Base-by-base conservation (phyloP, 2,888 invertebrate genomes). In the Ceraclea dissimilis region DNA sequence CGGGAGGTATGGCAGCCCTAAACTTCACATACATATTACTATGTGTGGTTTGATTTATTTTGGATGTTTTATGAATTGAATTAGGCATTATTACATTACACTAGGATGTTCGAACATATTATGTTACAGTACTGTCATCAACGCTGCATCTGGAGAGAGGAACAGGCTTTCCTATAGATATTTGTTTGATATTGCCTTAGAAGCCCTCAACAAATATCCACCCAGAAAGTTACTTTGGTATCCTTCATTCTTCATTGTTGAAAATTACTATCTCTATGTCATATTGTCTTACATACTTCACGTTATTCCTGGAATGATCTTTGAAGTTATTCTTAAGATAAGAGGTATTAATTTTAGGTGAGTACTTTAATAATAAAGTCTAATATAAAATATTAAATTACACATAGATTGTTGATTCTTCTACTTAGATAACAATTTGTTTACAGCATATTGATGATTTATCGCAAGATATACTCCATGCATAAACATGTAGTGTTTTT, bases 401-500 rank as follows among this genome's bases (percentile, higher is more conserved):
- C n/a, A n/a, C n/a, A n/a, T n/a, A n/a, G n/a, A n/a, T n/a, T n/a
- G n/a, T n/a, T n/a, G n/a, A n/a, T n/a, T n/a, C n/a, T n/a, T n/a
- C n/a, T n/a, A n/a, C n/a, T 39, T n/a, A 13, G 13, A 39, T 39
- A 39, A 39, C 13, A 13, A 39, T 16, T 57, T 53, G 47, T 34
- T 62, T 63, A 34, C 63, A 84, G 83, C 66, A 71, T 83, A 65
- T 69, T 81, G 56, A 74, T 70, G 63, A 66, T 82, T 22, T 82
- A 83, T 59, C 70, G 73, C 51, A 78, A 75, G 63, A 70, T 84
- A 39, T 81, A 79, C 64, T 68, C 70, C 21, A 75, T 81, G 1
- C 74, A 79, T 62, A 71, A 66, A 49, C 75, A 75, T 0, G 64
- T 85, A 48, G 68, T 74, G 52, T 79, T 78, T 66, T 85, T 84